A percentile compares a stretch with the other conserved stretches of the same genome.
phyloP scores from a whole-genome alignment of 2,888 invertebrate species.

The Tanytarsus gracilentus region DNA sequence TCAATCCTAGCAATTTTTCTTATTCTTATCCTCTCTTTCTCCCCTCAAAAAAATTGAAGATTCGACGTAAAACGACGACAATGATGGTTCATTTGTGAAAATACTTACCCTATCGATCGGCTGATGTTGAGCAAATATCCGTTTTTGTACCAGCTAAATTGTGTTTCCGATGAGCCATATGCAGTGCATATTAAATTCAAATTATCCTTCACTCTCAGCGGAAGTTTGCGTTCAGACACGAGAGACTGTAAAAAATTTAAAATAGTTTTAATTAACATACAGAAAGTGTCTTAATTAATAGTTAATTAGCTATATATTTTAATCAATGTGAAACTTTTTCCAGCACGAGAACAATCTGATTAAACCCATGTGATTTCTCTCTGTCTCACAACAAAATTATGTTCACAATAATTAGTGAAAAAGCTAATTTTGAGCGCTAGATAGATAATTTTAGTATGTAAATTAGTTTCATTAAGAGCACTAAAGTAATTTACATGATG shows the following conservation, averaged over 20 bases:
- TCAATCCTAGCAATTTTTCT: not conserved
- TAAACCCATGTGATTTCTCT: no score
- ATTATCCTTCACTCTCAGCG: slow-evolving; percentile 61
- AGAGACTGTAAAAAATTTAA: slow-evolving; percentile 46
- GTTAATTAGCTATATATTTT: no score
- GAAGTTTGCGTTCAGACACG: slow-evolving; percentile 45
- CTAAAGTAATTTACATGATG: no score
- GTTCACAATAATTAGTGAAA: no score
- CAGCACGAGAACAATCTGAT: no score
- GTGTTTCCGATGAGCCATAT: slow-evolving; percentile 63
- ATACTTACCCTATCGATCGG: slow-evolving; percentile 57
- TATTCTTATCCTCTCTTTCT: not conserved
- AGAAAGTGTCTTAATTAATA: no score
- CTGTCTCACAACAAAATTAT: no score
- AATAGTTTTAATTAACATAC: no score
- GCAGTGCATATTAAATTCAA: slow-evolving; percentile 70
- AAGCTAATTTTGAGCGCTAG: no score
- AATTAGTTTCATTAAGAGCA: no score
- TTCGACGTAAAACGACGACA: not conserved
- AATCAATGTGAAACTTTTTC: no score
- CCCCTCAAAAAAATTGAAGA: not conserved
- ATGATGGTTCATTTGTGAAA: not conserved
- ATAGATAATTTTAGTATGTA: no score
- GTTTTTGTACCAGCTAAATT: slow-evolving; percentile 76
- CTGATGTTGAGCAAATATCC: slow-evolving; percentile 65